Base-by-base conservation (phyloP, 2,888 invertebrate species). In the Mechanitis messenoides region DNA sequence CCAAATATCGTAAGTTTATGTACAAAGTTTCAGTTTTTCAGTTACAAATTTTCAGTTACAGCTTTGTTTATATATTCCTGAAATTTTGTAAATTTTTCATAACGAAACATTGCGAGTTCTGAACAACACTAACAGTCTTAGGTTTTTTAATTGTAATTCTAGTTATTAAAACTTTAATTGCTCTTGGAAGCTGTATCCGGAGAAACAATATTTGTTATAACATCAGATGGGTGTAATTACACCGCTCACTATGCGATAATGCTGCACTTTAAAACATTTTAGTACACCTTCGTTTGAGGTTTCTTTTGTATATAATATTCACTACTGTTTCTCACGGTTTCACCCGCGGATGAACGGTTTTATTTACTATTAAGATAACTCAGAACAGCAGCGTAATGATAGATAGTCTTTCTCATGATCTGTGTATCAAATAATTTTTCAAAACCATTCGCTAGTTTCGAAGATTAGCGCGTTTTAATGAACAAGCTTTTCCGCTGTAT, bases 211-310 rank as follows among this genome's bases (percentile, higher is more conserved):
- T 74, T 76, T 78, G 78, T 74, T 72, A 73, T 70, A 74, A 73
- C 75, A 75, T 77, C 76, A 74, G 78, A 80, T 81, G 79, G 78
- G 74, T 67, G 81, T 76, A 83, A 82, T 82, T 83, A 81, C 72
- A 74, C 60, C 67, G 71, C 70, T 69, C 65, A 65, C 72, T 20
- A 20, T 20, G 72, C 71, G 68, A 61, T 73, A 67, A 69, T 72
- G 80, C 75, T 74, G 80, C 83, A 83, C 82, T 83, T 81, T 79
- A 83, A 83, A 83, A 82, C 81, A 76, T 82, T 84, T 83, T 80
- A 83, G 76, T 75, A 74, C 73, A 72, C 73, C 71, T 73, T 74
- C 73, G 73, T 75, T 74, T 74, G 71, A 70, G 55, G 56, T 68
- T 72, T 71, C 70, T 70, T 60, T 64, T 65, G 59, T 67, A 64